phyloP scores from a whole-genome alignment of 1,140 invertebrate genomes.

The Drosophila ogumai region DNA sequence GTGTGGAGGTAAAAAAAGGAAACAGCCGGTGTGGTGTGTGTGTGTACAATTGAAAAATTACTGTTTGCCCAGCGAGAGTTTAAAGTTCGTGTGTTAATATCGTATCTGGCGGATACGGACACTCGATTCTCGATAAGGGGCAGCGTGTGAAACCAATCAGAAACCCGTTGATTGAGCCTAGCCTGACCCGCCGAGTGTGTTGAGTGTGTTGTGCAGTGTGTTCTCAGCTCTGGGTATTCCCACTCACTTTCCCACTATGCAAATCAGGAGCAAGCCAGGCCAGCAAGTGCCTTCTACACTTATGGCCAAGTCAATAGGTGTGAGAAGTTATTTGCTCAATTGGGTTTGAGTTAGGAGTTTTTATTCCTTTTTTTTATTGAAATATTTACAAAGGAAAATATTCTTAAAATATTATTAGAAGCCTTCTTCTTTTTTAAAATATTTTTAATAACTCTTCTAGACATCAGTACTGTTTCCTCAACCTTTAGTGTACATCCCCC shows the following conservation, averaged over 20 bases:
- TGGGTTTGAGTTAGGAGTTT: background rate
- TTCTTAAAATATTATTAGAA: background rate
- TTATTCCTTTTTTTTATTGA: background rate
- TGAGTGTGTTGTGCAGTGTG: background rate
- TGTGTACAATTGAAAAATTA: slow-evolving; percentile 72
- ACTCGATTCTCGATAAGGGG: slow-evolving; percentile 57
- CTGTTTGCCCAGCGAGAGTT: slow-evolving; percentile 73
- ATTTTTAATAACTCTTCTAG: background rate
- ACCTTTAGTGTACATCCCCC: background rate
- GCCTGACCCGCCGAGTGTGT: slow-evolving; percentile 25
- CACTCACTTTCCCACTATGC: slow-evolving; percentile 45
- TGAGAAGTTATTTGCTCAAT: background rate
- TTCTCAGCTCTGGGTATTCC: slow-evolving; percentile 17
- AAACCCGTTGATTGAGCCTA: slow-evolving; percentile 52
- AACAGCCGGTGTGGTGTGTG: slow-evolving; percentile 7
- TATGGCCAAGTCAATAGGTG: background rate
- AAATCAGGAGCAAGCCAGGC: slow-evolving; percentile 37
- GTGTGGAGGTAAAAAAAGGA: slow-evolving; percentile 3
- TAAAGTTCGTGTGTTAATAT: slow-evolving; percentile 62
- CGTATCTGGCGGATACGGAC: slow-evolving; percentile 59
- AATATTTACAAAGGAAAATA: background rate
- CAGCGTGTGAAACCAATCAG: slow-evolving; percentile 79
- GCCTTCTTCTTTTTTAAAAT: no score
- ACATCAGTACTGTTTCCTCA: background rate
- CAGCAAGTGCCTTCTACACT: slow-evolving; percentile 16